Conservation (phyloP, 2,797 vertebrate species). For the Paratrypauchen microcephalus region DNA sequence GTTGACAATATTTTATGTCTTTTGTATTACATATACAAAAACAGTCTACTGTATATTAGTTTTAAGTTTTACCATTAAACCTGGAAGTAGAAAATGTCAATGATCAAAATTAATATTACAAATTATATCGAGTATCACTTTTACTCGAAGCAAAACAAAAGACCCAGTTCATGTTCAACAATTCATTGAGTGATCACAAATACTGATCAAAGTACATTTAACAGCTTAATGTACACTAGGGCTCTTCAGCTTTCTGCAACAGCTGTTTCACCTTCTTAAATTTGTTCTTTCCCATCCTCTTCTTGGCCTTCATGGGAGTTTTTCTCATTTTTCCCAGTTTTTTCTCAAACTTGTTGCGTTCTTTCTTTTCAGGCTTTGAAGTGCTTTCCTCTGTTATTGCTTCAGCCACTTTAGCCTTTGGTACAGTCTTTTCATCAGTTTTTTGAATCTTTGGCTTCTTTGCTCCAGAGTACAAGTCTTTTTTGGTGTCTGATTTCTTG, state of each 20-base stretch:
- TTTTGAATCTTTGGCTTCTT: slow-evolving; percentile 75
- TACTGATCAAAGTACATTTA: slow-evolving; percentile 19
- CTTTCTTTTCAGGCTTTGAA: slow-evolving; percentile 50
- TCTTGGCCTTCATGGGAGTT: slow-evolving; percentile 46
- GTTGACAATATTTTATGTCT: not conserved
- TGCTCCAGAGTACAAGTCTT: slow-evolving; percentile 49
- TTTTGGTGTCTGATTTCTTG: slow-evolving; percentile 58
- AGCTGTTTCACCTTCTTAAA: slow-evolving; percentile 71
- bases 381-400: slow-evolving; percentile 27
- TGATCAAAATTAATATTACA: not conserved
- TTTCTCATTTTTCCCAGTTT: slow-evolving; percentile 62
- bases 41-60: not conserved
- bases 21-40: slow-evolving; percentile 5
- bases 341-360: slow-evolving; percentile 67
- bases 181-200: not conserved
- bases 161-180: not conserved
- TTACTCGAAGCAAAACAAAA: slow-evolving; percentile 13
- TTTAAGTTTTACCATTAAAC: not conserved
- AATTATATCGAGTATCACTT: not conserved
- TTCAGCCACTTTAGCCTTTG: slow-evolving; percentile 34
- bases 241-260: slow-evolving; percentile 44
- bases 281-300: slow-evolving; percentile 76
- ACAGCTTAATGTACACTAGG: slow-evolving; percentile 23
- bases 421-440: slow-evolving; percentile 58
- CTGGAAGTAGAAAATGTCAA: not conserved